phyloP scores from a whole-genome alignment of 2,888 invertebrate genomes.

The Horisme vitalbata region DNA sequence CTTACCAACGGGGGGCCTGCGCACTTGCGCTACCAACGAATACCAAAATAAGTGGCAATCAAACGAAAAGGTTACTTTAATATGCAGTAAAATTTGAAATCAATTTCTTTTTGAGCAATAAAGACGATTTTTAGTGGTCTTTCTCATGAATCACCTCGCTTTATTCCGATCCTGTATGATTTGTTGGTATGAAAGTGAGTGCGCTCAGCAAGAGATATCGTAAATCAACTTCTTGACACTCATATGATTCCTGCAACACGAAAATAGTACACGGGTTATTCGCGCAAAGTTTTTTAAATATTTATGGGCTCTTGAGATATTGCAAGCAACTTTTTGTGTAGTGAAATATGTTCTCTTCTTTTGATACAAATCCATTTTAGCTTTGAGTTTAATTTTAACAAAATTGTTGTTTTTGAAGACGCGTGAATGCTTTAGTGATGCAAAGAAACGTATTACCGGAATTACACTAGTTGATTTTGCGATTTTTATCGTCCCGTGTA shows the following conservation, averaged over 20 bases:
- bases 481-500: too few relatives aligned
- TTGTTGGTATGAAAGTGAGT: constrained; percentile 65
- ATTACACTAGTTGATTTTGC: too few relatives aligned
- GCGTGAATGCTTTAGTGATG: too few relatives aligned
- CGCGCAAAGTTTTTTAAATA: constrained; percentile 38
- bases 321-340: constrained; percentile 23
- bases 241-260: constrained; percentile 38
- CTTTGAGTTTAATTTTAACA: background rate
- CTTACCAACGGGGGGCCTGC: constrained; percentile 59
- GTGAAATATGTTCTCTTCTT: constrained; percentile 25
- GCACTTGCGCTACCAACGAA: constrained; percentile 39
- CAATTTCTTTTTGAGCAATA: constrained; percentile 72
- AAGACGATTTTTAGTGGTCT: constrained; percentile 64
- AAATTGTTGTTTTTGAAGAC: background rate
- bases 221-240: constrained; percentile 72
- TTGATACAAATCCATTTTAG: constrained; percentile 14
- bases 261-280: constrained; percentile 35
- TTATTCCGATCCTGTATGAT: constrained; percentile 44
- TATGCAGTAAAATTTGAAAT: constrained; percentile 79
- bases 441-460: too few relatives aligned
- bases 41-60: constrained; percentile 63
- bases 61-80: constrained; percentile 77
- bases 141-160: constrained; percentile 62
- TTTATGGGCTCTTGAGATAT: constrained; percentile 34
- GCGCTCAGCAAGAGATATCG: constrained; percentile 68